Evolutionary conservation across 2,888 invertebrate species (phyloP).

Genomic region (Drosophila tanythrix): DNA sequence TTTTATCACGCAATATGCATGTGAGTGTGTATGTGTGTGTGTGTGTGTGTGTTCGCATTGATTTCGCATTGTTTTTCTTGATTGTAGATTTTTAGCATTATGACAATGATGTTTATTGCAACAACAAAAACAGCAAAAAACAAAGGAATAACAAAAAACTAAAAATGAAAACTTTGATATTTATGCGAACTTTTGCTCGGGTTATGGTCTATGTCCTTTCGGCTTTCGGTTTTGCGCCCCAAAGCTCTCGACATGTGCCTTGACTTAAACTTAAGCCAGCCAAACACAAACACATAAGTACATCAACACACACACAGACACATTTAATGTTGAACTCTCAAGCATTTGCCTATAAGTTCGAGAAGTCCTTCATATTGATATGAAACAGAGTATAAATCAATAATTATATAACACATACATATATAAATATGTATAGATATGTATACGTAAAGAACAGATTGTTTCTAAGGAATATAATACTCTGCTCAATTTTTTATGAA

Average conservation of each 20-base stretch:
- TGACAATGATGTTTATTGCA: slow-evolving; percentile 62
- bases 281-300: slow-evolving; percentile 5
- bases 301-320: background rate
- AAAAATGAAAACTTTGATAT: slow-evolving; percentile 33
- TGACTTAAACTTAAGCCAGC: slow-evolving; percentile 25
- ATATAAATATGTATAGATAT: too few relatives aligned
- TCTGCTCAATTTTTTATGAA: too few relatives aligned
- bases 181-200: slow-evolving; percentile 41
- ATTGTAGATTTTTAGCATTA: slow-evolving; percentile 57
- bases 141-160: slow-evolving; percentile 21
- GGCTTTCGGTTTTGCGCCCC: slow-evolving; percentile 1
- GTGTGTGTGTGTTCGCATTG: slow-evolving; percentile 44
- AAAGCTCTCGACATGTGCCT: background rate
- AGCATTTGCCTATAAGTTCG: background rate
- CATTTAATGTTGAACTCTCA: background rate
- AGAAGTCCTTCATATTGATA: background rate
- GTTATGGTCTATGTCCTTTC: background rate
- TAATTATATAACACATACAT: background rate
- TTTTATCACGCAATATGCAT: slow-evolving; percentile 62
- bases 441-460: too few relatives aligned
- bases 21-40: background rate
- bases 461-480: too few relatives aligned
- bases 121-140: slow-evolving; percentile 28
- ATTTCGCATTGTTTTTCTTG: slow-evolving; percentile 62
- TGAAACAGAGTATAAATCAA: background rate